Percentiles rank a stretch among this genome's conserved stretches.
Conservation (phyloP, 2,888 invertebrate species). For the Orthosia gracilis region DNA sequence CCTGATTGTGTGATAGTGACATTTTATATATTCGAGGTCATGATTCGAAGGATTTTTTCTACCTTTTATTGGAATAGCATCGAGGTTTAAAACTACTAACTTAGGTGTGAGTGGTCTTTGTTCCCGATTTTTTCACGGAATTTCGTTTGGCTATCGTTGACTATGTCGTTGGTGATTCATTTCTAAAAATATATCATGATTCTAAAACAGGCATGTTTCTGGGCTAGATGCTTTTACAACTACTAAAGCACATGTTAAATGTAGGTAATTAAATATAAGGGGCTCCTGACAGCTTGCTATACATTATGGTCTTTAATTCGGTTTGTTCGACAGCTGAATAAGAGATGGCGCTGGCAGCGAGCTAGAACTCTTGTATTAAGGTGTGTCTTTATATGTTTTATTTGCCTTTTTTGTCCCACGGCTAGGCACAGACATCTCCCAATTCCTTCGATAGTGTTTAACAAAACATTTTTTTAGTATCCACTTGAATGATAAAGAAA, state of each 20-base stretch:
- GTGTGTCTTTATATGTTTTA: too few relatives aligned
- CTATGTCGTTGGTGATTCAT: slow-evolving; percentile 51
- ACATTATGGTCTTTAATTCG: slow-evolving; percentile 15
- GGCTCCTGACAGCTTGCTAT: slow-evolving; percentile 3
- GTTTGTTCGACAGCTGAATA: slow-evolving; percentile 17
- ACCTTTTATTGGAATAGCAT: slow-evolving; percentile 54
- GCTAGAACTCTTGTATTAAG: background rate
- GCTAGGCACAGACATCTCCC: too few relatives aligned
- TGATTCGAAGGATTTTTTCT: slow-evolving; percentile 64
- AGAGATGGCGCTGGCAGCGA: slow-evolving; percentile 49
- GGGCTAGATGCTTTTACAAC: slow-evolving; percentile 44
- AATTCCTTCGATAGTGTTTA: background rate
- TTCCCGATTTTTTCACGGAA: slow-evolving; percentile 51
- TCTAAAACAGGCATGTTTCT: slow-evolving; percentile 29
- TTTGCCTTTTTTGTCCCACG: too few relatives aligned
- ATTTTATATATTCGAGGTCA: slow-evolving; percentile 85
- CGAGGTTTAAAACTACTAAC: slow-evolving; percentile 56
- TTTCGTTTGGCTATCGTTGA: slow-evolving; percentile 36
- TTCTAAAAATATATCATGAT: slow-evolving; percentile 53
- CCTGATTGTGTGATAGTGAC: slow-evolving; percentile 85
- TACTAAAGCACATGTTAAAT: slow-evolving; percentile 41
- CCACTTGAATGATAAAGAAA: too few relatives aligned
- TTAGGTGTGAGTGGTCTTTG: slow-evolving; percentile 55
- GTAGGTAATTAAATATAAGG: slow-evolving; percentile 46
- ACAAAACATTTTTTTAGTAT: background rate